Evolutionary conservation across 2,113 vertebrate species (phyloP), one percentile per base, ranked within the genome.

Genomic region (Formicarius rufipectus): DNA sequence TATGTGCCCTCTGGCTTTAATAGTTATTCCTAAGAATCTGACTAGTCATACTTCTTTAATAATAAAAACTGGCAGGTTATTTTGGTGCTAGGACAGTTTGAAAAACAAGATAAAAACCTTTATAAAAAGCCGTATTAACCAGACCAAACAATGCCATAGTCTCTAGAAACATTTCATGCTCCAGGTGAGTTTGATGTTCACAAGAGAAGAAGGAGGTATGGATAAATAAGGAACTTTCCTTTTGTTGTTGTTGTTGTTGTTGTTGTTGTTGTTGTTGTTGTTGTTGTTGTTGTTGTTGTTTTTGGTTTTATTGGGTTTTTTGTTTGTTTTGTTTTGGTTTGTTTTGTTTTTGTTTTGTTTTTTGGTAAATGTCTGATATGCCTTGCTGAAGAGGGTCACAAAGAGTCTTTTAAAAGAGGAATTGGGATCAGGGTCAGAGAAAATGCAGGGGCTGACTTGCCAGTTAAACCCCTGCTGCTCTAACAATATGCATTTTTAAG

Each of bases 11-110:
- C 64, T 85, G 84, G 72, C 72, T 94, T 77, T 71, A 74, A 56
- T 66, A 85, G 75, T 63, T 86, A 63, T 68, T 86, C 75, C 87
- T 84, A 71, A 35, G 82, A 94, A 91, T 90, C 55, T 91, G 63
- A 80, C 64, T 24, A 74, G 52, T 85, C 47, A 50, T 58, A 66
- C 47, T 87, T 63, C 52, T 78, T 95, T 47, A 69, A 93, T 93
- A 94, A 86, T 58, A 76, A 93, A 91, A 94, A 25, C 50, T 91
- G 64, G 22, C 76, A 84, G 80, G 44, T 80, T 52, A 71, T 88
- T 88, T 82, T 88, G 35, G 55, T 88, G 75, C 39, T 85, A 83
- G 42, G 3, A 9, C 40, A 79, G 27, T 87, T 80, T 47, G 67
- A 63, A 90, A 93, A 91, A 31, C 63, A 50, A 74, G 59, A 83